Evolutionary conservation across 1,140 invertebrate species (phyloP).

Genomic region (Helicoverpa zea): DNA sequence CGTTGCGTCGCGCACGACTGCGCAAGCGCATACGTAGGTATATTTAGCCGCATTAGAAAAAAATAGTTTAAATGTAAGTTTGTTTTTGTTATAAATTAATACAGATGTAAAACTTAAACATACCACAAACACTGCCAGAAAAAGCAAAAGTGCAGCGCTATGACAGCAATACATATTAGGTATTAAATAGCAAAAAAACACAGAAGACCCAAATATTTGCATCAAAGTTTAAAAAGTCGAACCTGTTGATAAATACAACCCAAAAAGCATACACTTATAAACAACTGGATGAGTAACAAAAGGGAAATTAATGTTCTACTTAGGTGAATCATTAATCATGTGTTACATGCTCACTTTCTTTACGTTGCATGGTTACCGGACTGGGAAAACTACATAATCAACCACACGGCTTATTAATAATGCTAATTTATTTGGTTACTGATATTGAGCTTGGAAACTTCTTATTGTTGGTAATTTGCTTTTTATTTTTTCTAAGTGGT

Average conservation of each 20-base stretch:
- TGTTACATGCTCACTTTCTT: slow-evolving; percentile 45
- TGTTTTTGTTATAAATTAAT: too few species aligned
- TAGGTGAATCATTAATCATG: slow-evolving; percentile 40
- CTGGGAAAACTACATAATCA: neutral
- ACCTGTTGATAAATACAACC: neutral
- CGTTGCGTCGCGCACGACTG: slow-evolving; percentile 35
- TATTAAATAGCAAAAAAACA: neutral
- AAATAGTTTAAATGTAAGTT: too few species aligned
- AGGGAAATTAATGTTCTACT: slow-evolving; percentile 44
- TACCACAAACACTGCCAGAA: too few species aligned
- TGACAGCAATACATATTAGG: too few species aligned
- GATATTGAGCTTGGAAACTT: neutral
- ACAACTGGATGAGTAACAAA: slow-evolving; percentile 36
- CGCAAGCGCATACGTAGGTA: slow-evolving; percentile 10
- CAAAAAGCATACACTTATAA: neutral
- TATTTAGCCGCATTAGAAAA: neutral
- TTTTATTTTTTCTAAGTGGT: too few species aligned
- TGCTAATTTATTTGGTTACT: too few species aligned
- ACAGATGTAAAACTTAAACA: too few species aligned
- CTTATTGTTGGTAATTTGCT: neutral
- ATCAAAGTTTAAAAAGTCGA: neutral
- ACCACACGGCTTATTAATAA: too few species aligned
- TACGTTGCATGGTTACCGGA: slow-evolving; percentile 7
- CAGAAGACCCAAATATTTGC: neutral
- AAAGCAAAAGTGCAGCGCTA: too few species aligned